Evolutionary conservation across 1,140 invertebrate genomes (phyloP).

Genomic region (Bombus pascuorum): DNA sequence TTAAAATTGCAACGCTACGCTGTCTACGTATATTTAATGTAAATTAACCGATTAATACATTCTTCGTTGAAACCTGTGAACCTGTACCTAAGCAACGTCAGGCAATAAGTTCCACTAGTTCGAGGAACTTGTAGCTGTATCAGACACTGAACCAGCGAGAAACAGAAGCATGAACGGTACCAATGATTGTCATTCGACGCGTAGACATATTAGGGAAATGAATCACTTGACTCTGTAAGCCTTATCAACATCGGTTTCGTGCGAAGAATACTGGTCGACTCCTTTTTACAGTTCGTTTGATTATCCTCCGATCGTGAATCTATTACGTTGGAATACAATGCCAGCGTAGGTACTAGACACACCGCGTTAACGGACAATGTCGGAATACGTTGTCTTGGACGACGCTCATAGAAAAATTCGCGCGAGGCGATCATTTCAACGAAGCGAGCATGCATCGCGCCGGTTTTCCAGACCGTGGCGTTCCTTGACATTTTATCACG

Average conservation of each 20-base stretch:
- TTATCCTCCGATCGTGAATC: conserved; percentile 52
- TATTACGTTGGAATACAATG: conserved; percentile 49
- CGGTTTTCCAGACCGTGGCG: neutral
- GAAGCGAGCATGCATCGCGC: neutral
- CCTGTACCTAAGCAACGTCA: too few relatives aligned
- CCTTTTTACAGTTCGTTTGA: conserved; percentile 49
- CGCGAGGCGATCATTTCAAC: conserved; percentile 39
- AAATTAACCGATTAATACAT: too few relatives aligned
- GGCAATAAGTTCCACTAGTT: too few relatives aligned
- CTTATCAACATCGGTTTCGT: conserved; percentile 48
- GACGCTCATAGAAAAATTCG: conserved; percentile 48
- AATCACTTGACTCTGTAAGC: conserved; percentile 29
- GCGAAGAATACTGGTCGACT: conserved; percentile 35
- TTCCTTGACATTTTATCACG: conserved; percentile 22
- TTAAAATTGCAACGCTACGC: too few relatives aligned
- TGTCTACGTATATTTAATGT: too few relatives aligned
- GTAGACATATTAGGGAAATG: conserved; percentile 52
- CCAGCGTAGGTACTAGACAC: conserved; percentile 23
- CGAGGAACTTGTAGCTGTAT: neutral
- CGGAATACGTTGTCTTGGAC: conserved; percentile 15
- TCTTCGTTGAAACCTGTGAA: too few relatives aligned
- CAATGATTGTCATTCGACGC: conserved; percentile 37
- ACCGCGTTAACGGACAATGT: conserved; percentile 43
- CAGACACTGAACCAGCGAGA: neutral
- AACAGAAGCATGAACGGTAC: conserved; percentile 17